Conservation (phyloP, 2,113 vertebrate species). For the Gobiocypris rarus region DNA sequence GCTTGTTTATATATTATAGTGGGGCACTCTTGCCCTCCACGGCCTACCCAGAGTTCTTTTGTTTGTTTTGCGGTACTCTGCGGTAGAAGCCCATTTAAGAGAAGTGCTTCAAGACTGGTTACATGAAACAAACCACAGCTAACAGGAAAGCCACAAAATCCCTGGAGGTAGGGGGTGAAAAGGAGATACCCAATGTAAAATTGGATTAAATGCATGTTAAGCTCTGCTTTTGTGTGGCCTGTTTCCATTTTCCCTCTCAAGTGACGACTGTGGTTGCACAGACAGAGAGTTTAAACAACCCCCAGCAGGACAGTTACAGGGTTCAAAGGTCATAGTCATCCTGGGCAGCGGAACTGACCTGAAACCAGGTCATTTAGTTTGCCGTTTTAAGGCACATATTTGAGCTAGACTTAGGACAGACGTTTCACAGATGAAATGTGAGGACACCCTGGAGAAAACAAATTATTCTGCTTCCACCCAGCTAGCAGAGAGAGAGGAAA, state of each 20-base stretch:
- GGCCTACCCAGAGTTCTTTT: not conserved
- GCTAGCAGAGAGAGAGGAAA: not conserved
- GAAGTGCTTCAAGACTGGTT: conserved; percentile 27
- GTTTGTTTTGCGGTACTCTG: conserved; percentile 27
- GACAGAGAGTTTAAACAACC: conserved; percentile 9
- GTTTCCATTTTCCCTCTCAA: not conserved
- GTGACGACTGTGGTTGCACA: not conserved
- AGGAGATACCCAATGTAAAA: conserved; percentile 18
- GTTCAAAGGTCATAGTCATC: not conserved
- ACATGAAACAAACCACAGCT: conserved; percentile 24
- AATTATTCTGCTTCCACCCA: conserved; percentile 44
- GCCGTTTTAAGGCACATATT: conserved; percentile 3
- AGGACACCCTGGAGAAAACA: conserved; percentile 35
- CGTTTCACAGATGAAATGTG: conserved; percentile 29
- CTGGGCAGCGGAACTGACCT: not conserved
- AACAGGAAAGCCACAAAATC: conserved; percentile 30
- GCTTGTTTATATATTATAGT: conserved; percentile 55
- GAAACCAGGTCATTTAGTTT: not conserved
- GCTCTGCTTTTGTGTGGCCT: conserved; percentile 6
- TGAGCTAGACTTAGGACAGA: not conserved
- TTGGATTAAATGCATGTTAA: conserved; percentile 27
- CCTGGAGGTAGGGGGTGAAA: conserved; percentile 17
- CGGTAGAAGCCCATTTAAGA: conserved; percentile 16
- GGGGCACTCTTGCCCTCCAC: conserved; percentile 36
- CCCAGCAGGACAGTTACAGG: conserved; percentile 6